phyloP scores from a whole-genome alignment of 2,888 invertebrate species.

The Atrina japonica region DNA sequence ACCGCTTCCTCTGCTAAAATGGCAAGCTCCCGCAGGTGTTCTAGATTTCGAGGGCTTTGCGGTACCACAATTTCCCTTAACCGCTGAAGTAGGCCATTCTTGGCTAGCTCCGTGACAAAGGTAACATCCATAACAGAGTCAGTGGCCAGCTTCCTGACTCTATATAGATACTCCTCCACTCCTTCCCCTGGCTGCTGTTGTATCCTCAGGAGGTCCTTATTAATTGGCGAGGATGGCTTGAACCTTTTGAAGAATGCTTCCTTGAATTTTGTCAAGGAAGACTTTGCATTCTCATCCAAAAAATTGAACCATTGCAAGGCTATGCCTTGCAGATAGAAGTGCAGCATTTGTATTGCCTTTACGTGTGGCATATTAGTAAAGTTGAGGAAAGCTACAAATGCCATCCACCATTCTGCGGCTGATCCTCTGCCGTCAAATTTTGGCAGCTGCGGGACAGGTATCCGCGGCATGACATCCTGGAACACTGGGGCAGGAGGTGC shows the following conservation, averaged over 20 bases:
- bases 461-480: not conserved
- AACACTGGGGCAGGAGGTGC: not conserved
- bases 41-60: not conserved
- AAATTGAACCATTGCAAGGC: conserved; percentile 4
- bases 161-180: not conserved
- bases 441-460: not conserved
- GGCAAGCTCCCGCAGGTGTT: not conserved
- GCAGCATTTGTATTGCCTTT: conserved; percentile 1
- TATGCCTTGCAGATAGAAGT: not conserved
- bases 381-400: not conserved
- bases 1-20: conserved; percentile 1
- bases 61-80: conserved; percentile 3
- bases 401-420: conserved; percentile 4
- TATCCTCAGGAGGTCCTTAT: conserved; percentile 7
- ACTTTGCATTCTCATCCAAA: not conserved
- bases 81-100: not conserved
- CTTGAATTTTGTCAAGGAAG: not conserved
- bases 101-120: not conserved
- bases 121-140: conserved; percentile 3
- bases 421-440: conserved; percentile 3
- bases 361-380: not conserved
- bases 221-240: conserved; percentile 5
- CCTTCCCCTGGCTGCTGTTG: conserved; percentile 8
- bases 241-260: conserved; percentile 1
- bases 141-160: conserved; percentile 1